phyloP scores from a whole-genome alignment of 2,888 invertebrate species.

The Apotomis capreana region DNA sequence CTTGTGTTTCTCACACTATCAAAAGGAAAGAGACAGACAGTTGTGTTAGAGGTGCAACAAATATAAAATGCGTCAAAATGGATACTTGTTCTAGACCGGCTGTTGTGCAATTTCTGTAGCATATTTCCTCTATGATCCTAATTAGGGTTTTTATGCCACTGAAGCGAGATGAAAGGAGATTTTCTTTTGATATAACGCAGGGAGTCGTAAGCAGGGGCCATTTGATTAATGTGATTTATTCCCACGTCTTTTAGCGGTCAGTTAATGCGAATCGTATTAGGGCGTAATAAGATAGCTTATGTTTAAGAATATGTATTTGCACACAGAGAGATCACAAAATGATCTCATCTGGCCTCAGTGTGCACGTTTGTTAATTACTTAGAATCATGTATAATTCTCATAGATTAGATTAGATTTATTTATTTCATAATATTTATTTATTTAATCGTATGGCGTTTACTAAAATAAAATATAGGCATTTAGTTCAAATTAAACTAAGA shows the following conservation, averaged over 20 bases:
- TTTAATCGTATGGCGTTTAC: too few species aligned
- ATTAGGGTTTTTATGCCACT: slow-evolving; percentile 30
- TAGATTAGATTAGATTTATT: too few species aligned
- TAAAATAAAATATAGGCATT: too few species aligned
- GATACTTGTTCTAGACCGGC: too few species aligned
- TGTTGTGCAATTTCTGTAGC: neutral
- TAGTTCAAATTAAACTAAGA: too few species aligned
- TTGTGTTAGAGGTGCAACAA: too few species aligned
- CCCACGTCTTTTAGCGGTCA: slow-evolving; percentile 8
- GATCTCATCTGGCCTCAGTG: neutral
- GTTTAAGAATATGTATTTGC: neutral
- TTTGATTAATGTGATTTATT: slow-evolving; percentile 33
- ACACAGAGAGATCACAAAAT: neutral
- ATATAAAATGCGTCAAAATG: too few species aligned
- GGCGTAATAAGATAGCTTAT: neutral
- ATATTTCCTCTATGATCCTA: slow-evolving; percentile 6
- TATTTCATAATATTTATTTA: too few species aligned
- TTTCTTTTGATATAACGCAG: slow-evolving; percentile 28
- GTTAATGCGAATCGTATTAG: slow-evolving; percentile 10
- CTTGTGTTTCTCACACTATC: too few species aligned
- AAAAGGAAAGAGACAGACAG: too few species aligned
- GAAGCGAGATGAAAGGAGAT: slow-evolving; percentile 24
- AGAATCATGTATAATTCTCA: neutral
- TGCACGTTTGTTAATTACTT: neutral
- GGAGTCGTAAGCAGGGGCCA: slow-evolving; percentile 18